Base-by-base conservation (phyloP, 2,797 vertebrate species). In the Lagocephalus sceleratus region DNA sequence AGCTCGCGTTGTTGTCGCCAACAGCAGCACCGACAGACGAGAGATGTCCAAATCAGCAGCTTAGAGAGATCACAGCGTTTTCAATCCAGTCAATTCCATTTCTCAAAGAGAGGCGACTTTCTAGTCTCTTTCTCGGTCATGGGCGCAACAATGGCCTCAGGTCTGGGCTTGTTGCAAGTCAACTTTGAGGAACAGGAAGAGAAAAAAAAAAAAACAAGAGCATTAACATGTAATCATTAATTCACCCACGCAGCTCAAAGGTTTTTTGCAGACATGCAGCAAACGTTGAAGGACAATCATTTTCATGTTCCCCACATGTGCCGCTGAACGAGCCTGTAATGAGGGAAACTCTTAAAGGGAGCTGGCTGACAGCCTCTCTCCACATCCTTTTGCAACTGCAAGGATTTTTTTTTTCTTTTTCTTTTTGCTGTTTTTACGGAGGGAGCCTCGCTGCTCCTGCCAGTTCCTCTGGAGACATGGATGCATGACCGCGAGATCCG, bases 351-450 rank as follows among this genome's bases (percentile, higher is more conserved):
- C 15, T 15, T 26, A 63, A 65, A 60, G 29, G 20, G 60, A 70
- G 76, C 61, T 75, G 71, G 63, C 63, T 67, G 61, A 71, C 68
- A 62, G 68, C 48, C 51, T 60, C 74, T 55, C 25, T 61, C 46
- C 54, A 56, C 67, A 51, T 68, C 2, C 68, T 76, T 73, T 53
- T 71, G 64, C 63, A 48, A 60, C 48, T 59, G 60, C 56, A 69
- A 66, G 54, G 68, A 67, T 64, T 57, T 62, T 61, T 25, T 29
- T 1, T 29, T 29, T 35, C 3, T 35, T 35, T 12, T 3, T 14
- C 14, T 14, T 6, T 35, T 35, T 68, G 53, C 68, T 66, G 44
- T 60, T 48, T 66, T 70, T 47, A 63, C 60, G 32, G 51, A 54
- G 25, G 51, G 47, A 66, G 60, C 39, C 44, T 46, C 43, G 53